Percentiles rank a stretch among this genome's conserved stretches.
Conservation (phyloP, 2,113 vertebrate genomes). For the Oreotragus oreotragus region DNA sequence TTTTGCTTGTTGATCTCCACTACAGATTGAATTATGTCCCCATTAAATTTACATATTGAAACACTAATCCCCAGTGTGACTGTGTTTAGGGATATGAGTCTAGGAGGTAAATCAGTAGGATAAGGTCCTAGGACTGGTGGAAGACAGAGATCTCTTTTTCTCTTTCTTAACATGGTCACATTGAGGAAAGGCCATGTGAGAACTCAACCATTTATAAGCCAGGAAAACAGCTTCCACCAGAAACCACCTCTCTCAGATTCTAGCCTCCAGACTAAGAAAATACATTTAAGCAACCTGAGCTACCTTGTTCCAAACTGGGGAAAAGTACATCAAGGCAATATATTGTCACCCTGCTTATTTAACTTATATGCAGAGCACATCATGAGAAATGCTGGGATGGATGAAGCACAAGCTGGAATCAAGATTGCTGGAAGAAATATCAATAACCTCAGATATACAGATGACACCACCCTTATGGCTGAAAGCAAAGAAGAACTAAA, state of each 20-base stretch:
- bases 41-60: not conserved
- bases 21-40: not conserved
- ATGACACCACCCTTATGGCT: not conserved
- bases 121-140: not conserved
- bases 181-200: not conserved
- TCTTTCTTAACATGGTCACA: not conserved
- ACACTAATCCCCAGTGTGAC: not conserved
- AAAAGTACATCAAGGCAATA: not conserved
- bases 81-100: not conserved
- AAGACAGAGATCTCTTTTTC: not conserved
- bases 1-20: not conserved
- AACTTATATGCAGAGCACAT: not conserved
- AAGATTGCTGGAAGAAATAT: not conserved
- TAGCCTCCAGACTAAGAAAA: not conserved
- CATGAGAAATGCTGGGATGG: not conserved
- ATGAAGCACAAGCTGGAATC: not conserved
- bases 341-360: not conserved
- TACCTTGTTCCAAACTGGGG: not conserved
- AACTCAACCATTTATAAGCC: not conserved
- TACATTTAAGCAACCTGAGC: not conserved
- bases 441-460: not conserved
- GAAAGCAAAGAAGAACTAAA: not conserved
- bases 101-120: not conserved
- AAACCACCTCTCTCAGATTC: not conserved
- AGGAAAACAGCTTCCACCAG: not conserved